Evolutionary conservation across 2,888 invertebrate genomes (phyloP).

Genomic region (Hybos culiciformis): DNA sequence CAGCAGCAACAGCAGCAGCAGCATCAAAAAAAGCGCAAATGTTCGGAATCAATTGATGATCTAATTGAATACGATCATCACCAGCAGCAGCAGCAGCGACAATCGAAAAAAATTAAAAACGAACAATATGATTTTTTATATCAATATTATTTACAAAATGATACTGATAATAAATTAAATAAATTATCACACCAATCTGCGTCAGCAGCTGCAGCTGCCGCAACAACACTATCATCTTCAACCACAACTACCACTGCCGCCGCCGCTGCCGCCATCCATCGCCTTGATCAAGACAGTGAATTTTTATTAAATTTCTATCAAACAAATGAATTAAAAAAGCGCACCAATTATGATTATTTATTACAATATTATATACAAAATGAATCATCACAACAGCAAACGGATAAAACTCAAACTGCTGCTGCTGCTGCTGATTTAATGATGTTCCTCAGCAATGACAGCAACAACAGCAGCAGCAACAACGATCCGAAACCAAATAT

Average conservation of each 20-base stretch:
- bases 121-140: slow-evolving; percentile 30
- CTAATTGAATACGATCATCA: neutral
- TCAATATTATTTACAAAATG: slow-evolving; percentile 32
- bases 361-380: slow-evolving; percentile 31
- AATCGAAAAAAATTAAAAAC: slow-evolving; percentile 21
- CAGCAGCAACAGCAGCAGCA: slow-evolving; percentile 17
- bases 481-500: slow-evolving; percentile 27
- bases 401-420: slow-evolving; percentile 14
- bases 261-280: slow-evolving; percentile 12
- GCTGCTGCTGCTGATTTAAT: slow-evolving; percentile 8
- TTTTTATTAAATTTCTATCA: slow-evolving; percentile 32
- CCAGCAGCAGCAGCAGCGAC: slow-evolving; percentile 14
- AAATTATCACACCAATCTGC: slow-evolving; percentile 21
- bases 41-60: slow-evolving; percentile 26
- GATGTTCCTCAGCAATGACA: neutral
- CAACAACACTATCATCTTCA: slow-evolving; percentile 16
- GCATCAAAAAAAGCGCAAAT: slow-evolving; percentile 23
- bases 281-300: slow-evolving; percentile 24
- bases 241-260: slow-evolving; percentile 18
- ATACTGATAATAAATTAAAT: slow-evolving; percentile 20
- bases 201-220: slow-evolving; percentile 21
- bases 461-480: neutral
- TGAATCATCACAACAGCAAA: slow-evolving; percentile 18
- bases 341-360: slow-evolving; percentile 32
- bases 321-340: slow-evolving; percentile 30